These are phyloP conservation scores for Chydorus sphaericus DNA, from an alignment of 2,888 invertebrate species.

Conservation along the genomic window DNA sequence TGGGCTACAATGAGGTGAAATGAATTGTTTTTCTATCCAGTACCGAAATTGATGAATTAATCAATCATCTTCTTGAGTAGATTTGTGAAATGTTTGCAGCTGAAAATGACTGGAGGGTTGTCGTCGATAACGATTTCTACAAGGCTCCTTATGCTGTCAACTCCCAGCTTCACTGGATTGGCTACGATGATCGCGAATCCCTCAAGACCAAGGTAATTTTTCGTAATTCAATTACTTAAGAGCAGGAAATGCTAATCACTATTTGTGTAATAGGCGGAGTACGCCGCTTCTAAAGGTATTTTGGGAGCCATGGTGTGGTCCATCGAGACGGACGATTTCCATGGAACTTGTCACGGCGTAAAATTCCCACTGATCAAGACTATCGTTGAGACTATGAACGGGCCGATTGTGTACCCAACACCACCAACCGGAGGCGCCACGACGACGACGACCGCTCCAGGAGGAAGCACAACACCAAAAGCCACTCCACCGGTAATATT, in stretches of 20 bases:
- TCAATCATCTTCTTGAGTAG: constrained; percentile 14
- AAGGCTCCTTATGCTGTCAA: constrained; percentile 45
- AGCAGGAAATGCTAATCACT: background rate
- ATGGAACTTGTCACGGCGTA: constrained; percentile 40
- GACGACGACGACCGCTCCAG: background rate
- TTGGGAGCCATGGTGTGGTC: constrained; percentile 64
- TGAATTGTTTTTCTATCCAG: background rate
- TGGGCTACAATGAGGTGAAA: constrained; percentile 58
- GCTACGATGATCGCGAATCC: constrained; percentile 47
- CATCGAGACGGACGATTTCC: constrained; percentile 62
- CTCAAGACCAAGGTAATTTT: constrained; percentile 38
- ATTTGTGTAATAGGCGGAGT: constrained; percentile 3
- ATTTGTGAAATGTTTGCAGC: constrained; percentile 26
- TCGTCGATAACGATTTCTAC: constrained; percentile 37
- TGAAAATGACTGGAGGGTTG: constrained; percentile 33
- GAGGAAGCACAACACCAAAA: background rate
- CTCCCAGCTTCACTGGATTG: constrained; percentile 43
- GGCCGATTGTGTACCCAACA: constrained; percentile 12
- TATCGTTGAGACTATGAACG: constrained; percentile 34
- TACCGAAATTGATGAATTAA: background rate
- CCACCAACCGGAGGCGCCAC: constrained; percentile 9
- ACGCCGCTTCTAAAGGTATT: constrained; percentile 25
- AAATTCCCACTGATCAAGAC: constrained; percentile 44
- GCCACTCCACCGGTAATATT: background rate
- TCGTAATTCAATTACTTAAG: background rate